phyloP scores from a whole-genome alignment of 2,888 invertebrate species.

The Erebia epiphron region DNA sequence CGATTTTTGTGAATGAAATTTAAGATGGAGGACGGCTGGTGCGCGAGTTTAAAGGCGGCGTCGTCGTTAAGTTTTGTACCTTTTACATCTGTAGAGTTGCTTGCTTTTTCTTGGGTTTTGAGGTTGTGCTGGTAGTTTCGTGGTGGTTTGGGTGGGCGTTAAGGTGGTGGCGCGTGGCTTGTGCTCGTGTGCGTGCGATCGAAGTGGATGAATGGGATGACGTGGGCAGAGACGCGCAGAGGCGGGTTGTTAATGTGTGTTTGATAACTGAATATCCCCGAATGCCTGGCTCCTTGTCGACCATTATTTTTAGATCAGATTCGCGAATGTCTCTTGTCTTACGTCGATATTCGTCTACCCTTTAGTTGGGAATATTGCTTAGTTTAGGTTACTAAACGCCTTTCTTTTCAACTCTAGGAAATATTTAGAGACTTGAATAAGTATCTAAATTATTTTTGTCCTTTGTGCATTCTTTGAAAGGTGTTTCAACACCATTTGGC shows the following conservation, averaged over 20 bases:
- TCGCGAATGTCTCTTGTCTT: conserved; percentile 22
- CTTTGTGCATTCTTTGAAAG: background rate
- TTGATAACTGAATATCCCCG: conserved; percentile 61
- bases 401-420: background rate
- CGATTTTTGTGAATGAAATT: conserved; percentile 82
- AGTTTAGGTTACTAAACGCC: background rate
- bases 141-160: conserved; percentile 39
- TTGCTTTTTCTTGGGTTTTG: conserved; percentile 34
- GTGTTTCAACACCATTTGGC: background rate
- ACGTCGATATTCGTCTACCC: conserved; percentile 28
- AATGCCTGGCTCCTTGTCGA: conserved; percentile 51
- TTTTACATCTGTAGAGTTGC: conserved; percentile 48
- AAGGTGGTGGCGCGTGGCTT: conserved; percentile 42
- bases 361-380: background rate
- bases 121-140: conserved; percentile 23
- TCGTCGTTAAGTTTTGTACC: conserved; percentile 51
- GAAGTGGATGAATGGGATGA: conserved; percentile 78
- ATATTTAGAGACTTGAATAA: background rate
- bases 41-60: conserved; percentile 61
- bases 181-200: conserved; percentile 72
- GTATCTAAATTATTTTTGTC: background rate
- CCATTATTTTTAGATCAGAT: conserved; percentile 73
- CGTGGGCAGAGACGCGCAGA: conserved; percentile 57
- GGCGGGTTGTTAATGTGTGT: conserved; percentile 62
- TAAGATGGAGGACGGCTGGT: conserved; percentile 77